Evolutionary conservation across 1,140 invertebrate species (phyloP).

Genomic region (Leptinotarsa texana): DNA sequence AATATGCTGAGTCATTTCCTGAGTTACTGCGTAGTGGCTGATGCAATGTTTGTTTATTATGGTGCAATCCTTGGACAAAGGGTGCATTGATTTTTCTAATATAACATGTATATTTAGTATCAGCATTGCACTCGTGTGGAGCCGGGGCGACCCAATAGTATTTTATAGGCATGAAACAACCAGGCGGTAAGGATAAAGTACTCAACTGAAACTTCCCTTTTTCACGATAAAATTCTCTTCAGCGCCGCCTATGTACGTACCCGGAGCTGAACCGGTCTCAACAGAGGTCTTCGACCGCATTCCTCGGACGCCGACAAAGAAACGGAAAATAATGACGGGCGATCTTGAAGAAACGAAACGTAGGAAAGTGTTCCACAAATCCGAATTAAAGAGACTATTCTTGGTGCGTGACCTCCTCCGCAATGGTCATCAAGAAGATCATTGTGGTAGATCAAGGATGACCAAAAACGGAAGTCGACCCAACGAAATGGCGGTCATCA

Average conservation of each 20-base stretch:
- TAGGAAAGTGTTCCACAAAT: constrained; percentile 26
- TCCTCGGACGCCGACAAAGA: constrained; percentile 6
- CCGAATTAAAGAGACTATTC: neutral
- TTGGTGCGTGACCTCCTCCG: neutral
- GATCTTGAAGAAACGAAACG: constrained; percentile 8
- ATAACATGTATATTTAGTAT: too few species aligned
- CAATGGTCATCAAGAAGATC: neutral
- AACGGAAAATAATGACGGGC: constrained; percentile 1
- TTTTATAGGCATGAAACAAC: too few species aligned
- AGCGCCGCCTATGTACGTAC: neutral
- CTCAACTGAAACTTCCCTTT: too few species aligned
- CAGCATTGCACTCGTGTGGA: too few species aligned
- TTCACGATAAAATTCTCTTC: neutral
- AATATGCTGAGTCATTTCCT: too few species aligned
- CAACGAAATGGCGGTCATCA: too few species aligned
- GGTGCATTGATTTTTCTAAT: too few species aligned
- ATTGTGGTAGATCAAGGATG: constrained; percentile 4
- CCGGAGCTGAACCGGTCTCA: neutral
- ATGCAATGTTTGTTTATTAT: too few species aligned
- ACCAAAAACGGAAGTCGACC: neutral
- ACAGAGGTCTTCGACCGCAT: constrained; percentile 13
- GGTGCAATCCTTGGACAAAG: too few species aligned
- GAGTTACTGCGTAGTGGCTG: too few species aligned
- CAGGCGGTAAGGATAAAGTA: too few species aligned
- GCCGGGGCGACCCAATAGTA: too few species aligned